phyloP scores from a whole-genome alignment of 2,888 invertebrate genomes.

The Pristionchus fissidentatus region DNA sequence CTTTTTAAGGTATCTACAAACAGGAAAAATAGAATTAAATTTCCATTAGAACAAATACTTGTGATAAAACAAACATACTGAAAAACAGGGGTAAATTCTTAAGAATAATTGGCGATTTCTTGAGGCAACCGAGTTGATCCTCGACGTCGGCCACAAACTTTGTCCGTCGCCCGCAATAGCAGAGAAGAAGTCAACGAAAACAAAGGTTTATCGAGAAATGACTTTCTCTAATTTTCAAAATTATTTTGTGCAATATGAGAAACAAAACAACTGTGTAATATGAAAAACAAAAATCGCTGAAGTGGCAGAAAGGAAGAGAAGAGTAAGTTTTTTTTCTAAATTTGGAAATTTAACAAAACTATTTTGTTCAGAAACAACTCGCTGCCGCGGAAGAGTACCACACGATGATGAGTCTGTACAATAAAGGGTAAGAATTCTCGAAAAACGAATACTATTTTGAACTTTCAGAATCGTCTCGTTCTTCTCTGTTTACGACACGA shows the following conservation, averaged over 20 bases:
- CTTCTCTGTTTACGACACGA: conserved; percentile 52
- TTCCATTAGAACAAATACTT: no score
- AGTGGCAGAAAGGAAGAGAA: no score
- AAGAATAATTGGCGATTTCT: no score
- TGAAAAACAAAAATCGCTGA: no score
- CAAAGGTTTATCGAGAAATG: conserved; percentile 54
- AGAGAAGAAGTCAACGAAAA: conserved; percentile 67
- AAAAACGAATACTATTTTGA: neutral
- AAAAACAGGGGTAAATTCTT: no score
- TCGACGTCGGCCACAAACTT: conserved; percentile 66
- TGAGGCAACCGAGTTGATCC: conserved; percentile 47
- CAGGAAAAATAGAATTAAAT: no score
- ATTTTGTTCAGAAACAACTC: conserved; percentile 58
- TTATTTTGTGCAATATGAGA: no score
- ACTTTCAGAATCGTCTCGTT: conserved; percentile 55
- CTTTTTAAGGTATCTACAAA: conserved; percentile 57
- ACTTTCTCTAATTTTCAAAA: no score
- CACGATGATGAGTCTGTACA: conserved; percentile 66
- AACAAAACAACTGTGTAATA: no score
- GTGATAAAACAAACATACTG: no score
- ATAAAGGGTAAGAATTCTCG: conserved; percentile 56
- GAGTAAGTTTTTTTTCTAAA: no score
- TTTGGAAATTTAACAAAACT: no score
- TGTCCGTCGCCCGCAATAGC: conserved; percentile 61
- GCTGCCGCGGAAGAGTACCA: conserved; percentile 68